These are phyloP conservation scores for Chloroceryle inda DNA, from an alignment of 2,797 vertebrate genomes.

Conservation along the genomic window DNA sequence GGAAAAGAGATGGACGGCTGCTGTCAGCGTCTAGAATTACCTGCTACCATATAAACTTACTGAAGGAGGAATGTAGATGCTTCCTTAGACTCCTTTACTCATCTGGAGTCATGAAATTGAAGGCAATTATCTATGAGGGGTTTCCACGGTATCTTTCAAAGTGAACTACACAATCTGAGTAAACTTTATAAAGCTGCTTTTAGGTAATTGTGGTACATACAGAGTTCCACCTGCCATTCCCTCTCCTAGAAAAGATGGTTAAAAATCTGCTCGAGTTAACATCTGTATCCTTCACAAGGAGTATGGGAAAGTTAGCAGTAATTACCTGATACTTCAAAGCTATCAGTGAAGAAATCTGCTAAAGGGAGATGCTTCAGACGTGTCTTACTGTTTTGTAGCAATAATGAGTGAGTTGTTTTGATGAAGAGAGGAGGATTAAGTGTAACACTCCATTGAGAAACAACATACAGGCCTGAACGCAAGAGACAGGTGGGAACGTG, in stretches of 20 bases:
- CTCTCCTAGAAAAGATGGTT: background rate
- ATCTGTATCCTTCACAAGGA: background rate
- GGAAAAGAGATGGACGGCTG: background rate
- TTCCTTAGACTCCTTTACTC: background rate
- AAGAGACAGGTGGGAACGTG: rapidly evolving
- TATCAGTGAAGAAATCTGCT: background rate
- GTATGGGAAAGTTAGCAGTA: background rate
- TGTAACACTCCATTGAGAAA: background rate
- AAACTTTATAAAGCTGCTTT: background rate
- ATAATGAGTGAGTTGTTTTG: background rate
- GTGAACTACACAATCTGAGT: background rate
- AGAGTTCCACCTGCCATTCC: background rate
- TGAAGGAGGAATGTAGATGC: background rate
- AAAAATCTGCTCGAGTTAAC: background rate
- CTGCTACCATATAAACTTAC: background rate
- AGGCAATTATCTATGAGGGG: rapidly evolving
- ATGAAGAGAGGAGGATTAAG: background rate
- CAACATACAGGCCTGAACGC: background rate
- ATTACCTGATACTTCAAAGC: background rate
- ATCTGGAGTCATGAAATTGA: background rate
- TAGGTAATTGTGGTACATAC: background rate
- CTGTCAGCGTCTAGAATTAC: background rate
- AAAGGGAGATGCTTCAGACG: background rate
- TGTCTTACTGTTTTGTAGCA: background rate
- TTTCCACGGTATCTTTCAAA: background rate